Evolutionary conservation across 1,140 invertebrate genomes (phyloP).

Genomic region (Zophobas atratus): DNA sequence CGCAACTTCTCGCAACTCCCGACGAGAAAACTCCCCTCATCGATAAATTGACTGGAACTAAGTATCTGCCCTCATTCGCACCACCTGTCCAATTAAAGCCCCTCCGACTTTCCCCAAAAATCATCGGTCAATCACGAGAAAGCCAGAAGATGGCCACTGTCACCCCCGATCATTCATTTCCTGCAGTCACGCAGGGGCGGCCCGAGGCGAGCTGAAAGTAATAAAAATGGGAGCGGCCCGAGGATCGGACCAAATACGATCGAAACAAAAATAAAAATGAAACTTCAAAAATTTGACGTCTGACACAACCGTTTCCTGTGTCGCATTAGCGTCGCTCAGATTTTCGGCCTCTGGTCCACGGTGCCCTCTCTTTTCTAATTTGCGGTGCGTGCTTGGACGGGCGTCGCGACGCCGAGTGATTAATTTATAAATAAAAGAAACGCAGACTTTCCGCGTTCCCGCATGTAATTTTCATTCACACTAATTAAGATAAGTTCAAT

Average conservation of each 20-base stretch:
- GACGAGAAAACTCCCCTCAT: neutral
- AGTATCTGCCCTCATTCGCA: too few species aligned
- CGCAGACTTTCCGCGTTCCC: slow-evolving; percentile 10
- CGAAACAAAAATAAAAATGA: neutral
- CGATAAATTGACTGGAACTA: slow-evolving; percentile 10
- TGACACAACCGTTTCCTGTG: too few species aligned
- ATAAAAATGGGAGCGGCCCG: slow-evolving; percentile 23
- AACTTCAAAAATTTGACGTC: neutral
- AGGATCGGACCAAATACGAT: slow-evolving; percentile 1
- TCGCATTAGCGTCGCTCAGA: too few species aligned
- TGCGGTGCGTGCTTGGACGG: slow-evolving; percentile 8
- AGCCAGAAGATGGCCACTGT: neutral
- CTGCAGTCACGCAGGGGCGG: slow-evolving; percentile 5
- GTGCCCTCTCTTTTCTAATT: neutral
- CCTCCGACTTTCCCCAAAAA: neutral
- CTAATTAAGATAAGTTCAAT: slow-evolving; percentile 49
- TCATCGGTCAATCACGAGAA: slow-evolving; percentile 25
- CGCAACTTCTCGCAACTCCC: slow-evolving; percentile 7
- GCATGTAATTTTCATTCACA: slow-evolving; percentile 45
- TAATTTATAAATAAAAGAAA: slow-evolving; percentile 48
- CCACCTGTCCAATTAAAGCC: neutral
- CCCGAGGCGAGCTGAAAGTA: slow-evolving; percentile 8
- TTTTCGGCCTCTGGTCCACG: too few species aligned
- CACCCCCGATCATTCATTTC: slow-evolving; percentile 15
- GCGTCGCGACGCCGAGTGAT: slow-evolving; percentile 27